Base-by-base conservation (phyloP, 30 jellyfish, hydroid and myxozoan species). In the Mastigias papua region DNA sequence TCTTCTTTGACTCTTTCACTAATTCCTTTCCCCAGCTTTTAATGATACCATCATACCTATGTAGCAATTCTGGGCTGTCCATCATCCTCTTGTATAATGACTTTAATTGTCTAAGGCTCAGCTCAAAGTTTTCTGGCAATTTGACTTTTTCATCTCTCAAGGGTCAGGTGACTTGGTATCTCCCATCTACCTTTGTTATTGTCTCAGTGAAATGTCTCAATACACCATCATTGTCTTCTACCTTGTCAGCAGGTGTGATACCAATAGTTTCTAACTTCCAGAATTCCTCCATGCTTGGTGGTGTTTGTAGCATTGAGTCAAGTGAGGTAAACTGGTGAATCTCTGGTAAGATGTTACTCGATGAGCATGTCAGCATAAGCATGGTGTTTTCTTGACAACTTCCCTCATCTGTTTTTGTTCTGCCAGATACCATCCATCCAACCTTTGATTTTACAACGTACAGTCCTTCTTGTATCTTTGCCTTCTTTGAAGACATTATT, bases 91-190 rank as follows among this genome's bases (percentile, higher is more conserved):
- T 81, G 23, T n/a, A 21, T 19, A 81, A 35, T 11, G 73, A 62
- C 21, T 26, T 34, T 28, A 81, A 34, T 62, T 89, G 31, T 11
- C 88, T 76, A 57, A 62, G 60, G 17, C 69, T 20, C 37, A 81
- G 75, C 27, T 34, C 88, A 16, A 23, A 62, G 58, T 81, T 81
- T 27, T 31, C 72, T 4, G 81, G 73, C 19, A 81, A 34, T 23
- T 25, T n/a, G 16, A 35, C 31, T 6, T 62, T 57, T 62, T 63
- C 88, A 19, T 81, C 28, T 81, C 63, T 30, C 88, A 90, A 81
- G 28, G 91, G 91, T 79, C 91, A 65, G 7, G 48, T 48, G 31
- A 65, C 91, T 15, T 63, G 70, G n/a, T 81, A 81, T 62, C 91
- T 26, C 10, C 32, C 72, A 23, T 48, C 76, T n/a, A 29, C 71